Percentiles rank a stretch among this genome's conserved stretches.
These are phyloP conservation scores for Lepetodrilus schrolli DNA, from an alignment of 2,888 invertebrate genomes.

Conservation along the genomic window DNA sequence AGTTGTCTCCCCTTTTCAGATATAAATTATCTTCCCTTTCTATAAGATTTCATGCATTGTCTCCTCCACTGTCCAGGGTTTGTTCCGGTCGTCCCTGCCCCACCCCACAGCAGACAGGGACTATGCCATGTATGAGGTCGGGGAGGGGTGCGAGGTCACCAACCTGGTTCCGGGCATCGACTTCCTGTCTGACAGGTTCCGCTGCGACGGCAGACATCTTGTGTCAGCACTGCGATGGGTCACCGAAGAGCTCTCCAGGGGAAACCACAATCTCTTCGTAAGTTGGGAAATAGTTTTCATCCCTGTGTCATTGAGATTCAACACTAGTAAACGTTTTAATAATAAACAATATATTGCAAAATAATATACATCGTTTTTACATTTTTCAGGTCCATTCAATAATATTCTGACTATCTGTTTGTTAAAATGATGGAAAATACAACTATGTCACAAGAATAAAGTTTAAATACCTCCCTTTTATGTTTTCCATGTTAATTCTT, in stretches of 20 bases:
- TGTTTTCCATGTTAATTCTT: too few species aligned
- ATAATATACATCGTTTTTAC: neutral
- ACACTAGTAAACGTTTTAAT: neutral
- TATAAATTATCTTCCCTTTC: too few species aligned
- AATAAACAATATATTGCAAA: neutral
- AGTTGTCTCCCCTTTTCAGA: too few species aligned
- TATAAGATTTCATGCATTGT: too few species aligned
- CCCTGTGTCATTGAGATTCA: neutral
- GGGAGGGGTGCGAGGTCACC: constrained; percentile 72
- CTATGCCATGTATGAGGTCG: constrained; percentile 74
- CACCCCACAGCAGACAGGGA: constrained; percentile 74
- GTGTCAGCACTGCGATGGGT: constrained; percentile 71
- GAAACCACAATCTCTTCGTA: constrained; percentile 73
- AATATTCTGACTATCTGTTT: neutral
- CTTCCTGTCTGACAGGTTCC: constrained; percentile 72
- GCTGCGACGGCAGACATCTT: constrained; percentile 70
- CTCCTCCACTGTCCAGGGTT: too few species aligned
- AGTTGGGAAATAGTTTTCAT: too few species aligned
- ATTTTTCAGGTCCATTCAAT: neutral
- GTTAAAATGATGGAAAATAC: too few species aligned
- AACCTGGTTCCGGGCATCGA: constrained; percentile 72
- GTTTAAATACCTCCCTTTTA: too few species aligned
- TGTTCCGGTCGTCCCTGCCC: constrained; percentile 73
- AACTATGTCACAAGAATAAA: too few species aligned
- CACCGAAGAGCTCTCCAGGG: constrained; percentile 71